These are phyloP conservation scores for Exaiptasia diaphana DNA, from an alignment of 64 coral and sea anemone genomes.

Conservation along the genomic window DNA sequence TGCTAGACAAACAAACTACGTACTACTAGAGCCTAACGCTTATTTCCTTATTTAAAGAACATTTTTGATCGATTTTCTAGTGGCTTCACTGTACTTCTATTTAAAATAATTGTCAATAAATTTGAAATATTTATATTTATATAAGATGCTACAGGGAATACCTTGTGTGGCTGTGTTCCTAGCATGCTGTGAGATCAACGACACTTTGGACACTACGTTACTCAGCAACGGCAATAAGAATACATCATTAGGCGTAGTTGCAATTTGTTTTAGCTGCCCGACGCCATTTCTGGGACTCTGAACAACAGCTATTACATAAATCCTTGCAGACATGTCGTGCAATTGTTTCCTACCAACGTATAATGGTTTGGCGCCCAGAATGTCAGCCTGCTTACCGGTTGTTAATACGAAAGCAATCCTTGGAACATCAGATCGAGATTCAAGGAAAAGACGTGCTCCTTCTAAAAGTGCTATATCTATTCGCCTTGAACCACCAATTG, in stretches of 20 bases:
- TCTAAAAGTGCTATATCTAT: constrained; percentile 65
- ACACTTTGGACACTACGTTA: constrained; percentile 3
- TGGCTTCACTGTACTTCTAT: too few species aligned
- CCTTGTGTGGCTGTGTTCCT: constrained; percentile 9
- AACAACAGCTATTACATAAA: constrained; percentile 37
- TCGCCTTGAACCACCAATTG: constrained; percentile 20
- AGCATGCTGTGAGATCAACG: not conserved
- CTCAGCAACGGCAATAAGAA: not conserved
- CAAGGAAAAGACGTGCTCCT: constrained; percentile 3
- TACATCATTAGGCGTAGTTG: not conserved
- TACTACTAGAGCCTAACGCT: too few species aligned
- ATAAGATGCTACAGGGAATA: not conserved
- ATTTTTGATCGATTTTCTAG: too few species aligned
- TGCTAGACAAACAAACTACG: too few species aligned
- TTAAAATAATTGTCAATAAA: too few species aligned
- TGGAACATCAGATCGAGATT: not conserved
- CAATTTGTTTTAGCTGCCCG: not conserved
- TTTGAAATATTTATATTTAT: too few species aligned
- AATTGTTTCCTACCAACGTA: constrained; percentile 13
- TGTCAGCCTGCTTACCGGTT: constrained; percentile 38
- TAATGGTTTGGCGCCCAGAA: constrained; percentile 43
- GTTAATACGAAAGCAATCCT: constrained; percentile 65
- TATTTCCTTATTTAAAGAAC: too few species aligned
- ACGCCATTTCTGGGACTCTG: not conserved
- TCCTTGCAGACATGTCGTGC: constrained; percentile 6